A percentile compares a stretch with the other conserved stretches of the same genome.
These are phyloP conservation scores for Drosophila histrio DNA, from an alignment of 2,888 invertebrate genomes.

Conservation along the genomic window DNA sequence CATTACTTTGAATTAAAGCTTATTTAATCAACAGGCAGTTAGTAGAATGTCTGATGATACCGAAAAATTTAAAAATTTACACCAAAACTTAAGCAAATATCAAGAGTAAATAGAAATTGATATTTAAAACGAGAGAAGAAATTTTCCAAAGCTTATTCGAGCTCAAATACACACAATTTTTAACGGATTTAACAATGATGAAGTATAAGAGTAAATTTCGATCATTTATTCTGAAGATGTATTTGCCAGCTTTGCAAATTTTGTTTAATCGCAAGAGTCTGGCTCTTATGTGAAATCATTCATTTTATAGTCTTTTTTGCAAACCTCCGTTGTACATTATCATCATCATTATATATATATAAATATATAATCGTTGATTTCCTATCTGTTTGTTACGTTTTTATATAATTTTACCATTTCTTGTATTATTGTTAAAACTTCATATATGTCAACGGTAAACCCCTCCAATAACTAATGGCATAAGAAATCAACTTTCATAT, in stretches of 20 bases:
- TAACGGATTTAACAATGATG: not conserved
- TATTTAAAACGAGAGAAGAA: not conserved
- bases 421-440: not conserved
- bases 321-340: not conserved
- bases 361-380: not conserved
- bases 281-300: not conserved
- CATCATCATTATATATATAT: not conserved
- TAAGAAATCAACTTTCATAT: not conserved
- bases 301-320: not conserved
- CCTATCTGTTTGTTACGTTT: not conserved
- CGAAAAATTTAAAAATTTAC: not conserved
- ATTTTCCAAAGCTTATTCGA: not conserved
- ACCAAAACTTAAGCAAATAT: conserved; percentile 7
- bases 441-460: not conserved
- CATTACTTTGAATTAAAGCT: conserved; percentile 21
- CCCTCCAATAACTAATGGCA: not conserved
- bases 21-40: conserved; percentile 41
- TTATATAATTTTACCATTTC: not conserved
- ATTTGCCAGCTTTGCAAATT: too few species aligned
- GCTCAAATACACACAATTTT: not conserved
- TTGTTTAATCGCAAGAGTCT: too few species aligned
- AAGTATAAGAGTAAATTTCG: not conserved
- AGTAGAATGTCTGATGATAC: conserved; percentile 36
- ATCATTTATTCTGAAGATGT: not conserved
- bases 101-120: not conserved